These are phyloP conservation scores for Ciconia boyciana DNA, from an alignment of 2,113 vertebrate species.

Conservation along the genomic window DNA sequence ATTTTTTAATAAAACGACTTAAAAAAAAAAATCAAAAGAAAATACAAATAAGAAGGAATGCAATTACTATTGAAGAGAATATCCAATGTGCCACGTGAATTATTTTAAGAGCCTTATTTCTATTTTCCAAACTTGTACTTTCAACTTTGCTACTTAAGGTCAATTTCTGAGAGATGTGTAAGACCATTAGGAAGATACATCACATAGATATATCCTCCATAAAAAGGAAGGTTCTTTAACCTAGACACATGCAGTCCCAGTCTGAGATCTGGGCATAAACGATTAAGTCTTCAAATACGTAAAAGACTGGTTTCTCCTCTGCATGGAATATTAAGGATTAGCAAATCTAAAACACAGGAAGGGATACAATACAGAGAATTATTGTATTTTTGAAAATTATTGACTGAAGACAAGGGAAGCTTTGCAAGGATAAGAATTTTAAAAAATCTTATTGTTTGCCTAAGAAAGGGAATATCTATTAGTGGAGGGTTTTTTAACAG, in stretches of 20 bases:
- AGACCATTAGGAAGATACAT: neutral
- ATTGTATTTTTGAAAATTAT: neutral
- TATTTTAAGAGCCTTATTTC: neutral
- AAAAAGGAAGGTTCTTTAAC: neutral
- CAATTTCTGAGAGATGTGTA: neutral
- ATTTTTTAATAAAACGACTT: neutral
- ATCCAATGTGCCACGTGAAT: neutral
- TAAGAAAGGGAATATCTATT: neutral
- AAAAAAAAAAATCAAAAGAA: neutral
- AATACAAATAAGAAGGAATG: neutral
- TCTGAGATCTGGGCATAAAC: neutral
- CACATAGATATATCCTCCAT: neutral
- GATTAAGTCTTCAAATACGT: neutral
- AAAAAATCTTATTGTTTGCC: neutral
- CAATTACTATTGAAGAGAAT: neutral
- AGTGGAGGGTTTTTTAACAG: neutral
- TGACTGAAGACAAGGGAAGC: neutral
- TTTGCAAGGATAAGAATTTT: neutral
- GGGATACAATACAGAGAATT: neutral
- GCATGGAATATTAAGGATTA: neutral
- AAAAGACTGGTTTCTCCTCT: neutral
- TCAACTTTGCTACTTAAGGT: neutral
- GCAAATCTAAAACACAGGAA: neutral
- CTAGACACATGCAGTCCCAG: neutral
- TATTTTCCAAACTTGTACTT: neutral